Evolutionary conservation across 30 jellyfish, hydroid and myxozoan genomes (phyloP), one percentile per base, ranked within the genome.

Genomic region (Phacellophora camtschatica): DNA sequence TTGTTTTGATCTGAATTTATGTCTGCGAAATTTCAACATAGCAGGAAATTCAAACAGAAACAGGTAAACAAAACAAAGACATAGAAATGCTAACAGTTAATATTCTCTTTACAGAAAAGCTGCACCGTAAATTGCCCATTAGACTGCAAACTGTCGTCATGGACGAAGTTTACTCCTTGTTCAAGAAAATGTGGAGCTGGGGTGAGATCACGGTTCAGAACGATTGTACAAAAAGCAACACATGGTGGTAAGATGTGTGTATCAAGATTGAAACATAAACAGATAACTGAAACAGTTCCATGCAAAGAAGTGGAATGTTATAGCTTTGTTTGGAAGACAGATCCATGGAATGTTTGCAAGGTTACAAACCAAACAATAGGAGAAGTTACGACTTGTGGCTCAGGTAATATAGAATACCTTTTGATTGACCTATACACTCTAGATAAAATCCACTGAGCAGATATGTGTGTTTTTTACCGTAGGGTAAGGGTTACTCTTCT

Each of bases 161-260:
- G 95, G 95, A 67, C 86, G 31, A 43, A 36, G 9, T 83, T 15
- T 37, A 48, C 87, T 16, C 82, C 82, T 2, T 83, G 95, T 27
- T 83, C 95, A 11, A 37, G 87, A 42, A 65, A 69, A 55, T 83
- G 95, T 45, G 95, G 95, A 1, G 61, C 86, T 46, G 95, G 95
- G 7, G 76, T 70, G 48, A 70, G 45, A 55, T 54, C 87, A 23
- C n/a, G 95, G 33, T 59, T 42, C 66, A 55, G 95, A 55, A 69
- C 70, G 15, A 46, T 83, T 15, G 81, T 83, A 23, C 87, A 70
- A 31, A 50, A 70, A 30, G 95, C 95, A 2, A 59, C 95, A 5
- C 82, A 83, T 22, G 95, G 87, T 8, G 95, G 95, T 3, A 43
- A 41, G 33, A 67, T 48, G 31, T 83, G 95, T 32, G 72, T 42